Evolutionary conservation across 2,888 invertebrate genomes (phyloP).

Genomic region (Fragum whitleyi): DNA sequence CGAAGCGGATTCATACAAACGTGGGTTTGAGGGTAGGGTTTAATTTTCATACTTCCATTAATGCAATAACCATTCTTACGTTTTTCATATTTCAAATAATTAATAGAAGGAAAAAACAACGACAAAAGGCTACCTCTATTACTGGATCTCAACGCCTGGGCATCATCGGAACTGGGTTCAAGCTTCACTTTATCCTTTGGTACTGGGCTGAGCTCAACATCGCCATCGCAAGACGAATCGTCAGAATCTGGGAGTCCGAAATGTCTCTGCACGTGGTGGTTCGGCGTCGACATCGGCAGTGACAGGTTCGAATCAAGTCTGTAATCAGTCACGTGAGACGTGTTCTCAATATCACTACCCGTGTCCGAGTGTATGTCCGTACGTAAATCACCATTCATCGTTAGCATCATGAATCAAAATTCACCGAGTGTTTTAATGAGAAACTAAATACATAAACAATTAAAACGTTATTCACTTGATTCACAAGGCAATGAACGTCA

Average conservation of each 20-base stretch:
- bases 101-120: too few relatives aligned
- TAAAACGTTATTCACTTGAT: neutral
- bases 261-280: constrained; percentile 6
- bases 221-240: constrained; percentile 59
- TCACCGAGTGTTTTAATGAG: neutral
- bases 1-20: too few relatives aligned
- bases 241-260: constrained; percentile 44
- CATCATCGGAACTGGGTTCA: constrained; percentile 18
- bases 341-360: constrained; percentile 62
- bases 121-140: constrained; percentile 23
- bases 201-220: constrained; percentile 53
- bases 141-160: neutral
- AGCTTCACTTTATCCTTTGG: constrained; percentile 38
- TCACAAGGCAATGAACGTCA: neutral
- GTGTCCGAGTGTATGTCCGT: constrained; percentile 57
- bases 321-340: constrained; percentile 57
- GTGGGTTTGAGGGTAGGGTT: too few relatives aligned
- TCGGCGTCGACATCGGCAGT: constrained; percentile 46
- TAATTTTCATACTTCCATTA: too few relatives aligned
- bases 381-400: constrained; percentile 49
- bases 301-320: constrained; percentile 58
- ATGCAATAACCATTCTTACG: too few relatives aligned
- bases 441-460: neutral
- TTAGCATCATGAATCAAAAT: constrained; percentile 36
- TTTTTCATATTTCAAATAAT: too few relatives aligned